These are phyloP conservation scores for Ginglymostoma cirratum DNA, from an alignment of 2,113 vertebrate genomes.

Conservation along the genomic window DNA sequence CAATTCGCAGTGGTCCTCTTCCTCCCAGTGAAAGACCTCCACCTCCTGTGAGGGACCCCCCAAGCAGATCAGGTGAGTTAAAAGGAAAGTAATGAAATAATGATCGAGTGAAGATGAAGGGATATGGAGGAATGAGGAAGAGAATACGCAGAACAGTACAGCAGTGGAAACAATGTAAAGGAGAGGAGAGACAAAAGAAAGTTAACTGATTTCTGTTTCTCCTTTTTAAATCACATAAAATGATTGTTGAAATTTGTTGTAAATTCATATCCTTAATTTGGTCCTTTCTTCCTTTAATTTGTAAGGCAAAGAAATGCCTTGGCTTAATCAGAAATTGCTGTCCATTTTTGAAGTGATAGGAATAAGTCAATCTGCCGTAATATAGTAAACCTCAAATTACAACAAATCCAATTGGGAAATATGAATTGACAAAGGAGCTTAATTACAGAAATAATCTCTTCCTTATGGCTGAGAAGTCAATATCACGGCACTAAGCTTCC, in stretches of 20 bases:
- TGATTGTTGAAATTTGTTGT: not conserved
- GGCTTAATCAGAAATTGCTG: not conserved
- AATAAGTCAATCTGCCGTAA: not conserved
- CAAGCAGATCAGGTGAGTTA: conserved; percentile 69
- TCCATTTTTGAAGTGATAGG: not conserved
- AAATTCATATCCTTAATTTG: not conserved
- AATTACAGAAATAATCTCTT: not conserved
- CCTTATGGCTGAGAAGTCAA: not conserved
- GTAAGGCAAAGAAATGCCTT: not conserved
- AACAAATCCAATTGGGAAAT: not conserved
- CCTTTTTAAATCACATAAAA: not conserved
- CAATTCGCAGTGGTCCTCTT: conserved; percentile 65
- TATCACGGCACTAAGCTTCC: not conserved
- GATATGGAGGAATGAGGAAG: not conserved
- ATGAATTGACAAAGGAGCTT: not conserved
- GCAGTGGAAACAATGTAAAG: not conserved
- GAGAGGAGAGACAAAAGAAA: not conserved
- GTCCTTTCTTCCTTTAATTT: not conserved
- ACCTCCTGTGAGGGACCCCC: conserved; percentile 68
- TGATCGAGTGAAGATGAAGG: not conserved
- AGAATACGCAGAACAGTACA: not conserved
- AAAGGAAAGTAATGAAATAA: not conserved
- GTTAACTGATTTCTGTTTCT: not conserved
- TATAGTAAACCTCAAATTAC: not conserved
- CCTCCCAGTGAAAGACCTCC: conserved; percentile 81